Evolutionary conservation across 2,797 vertebrate species (phyloP), one percentile per base, ranked within the genome.

Genomic region (Oreochromis grahami): DNA sequence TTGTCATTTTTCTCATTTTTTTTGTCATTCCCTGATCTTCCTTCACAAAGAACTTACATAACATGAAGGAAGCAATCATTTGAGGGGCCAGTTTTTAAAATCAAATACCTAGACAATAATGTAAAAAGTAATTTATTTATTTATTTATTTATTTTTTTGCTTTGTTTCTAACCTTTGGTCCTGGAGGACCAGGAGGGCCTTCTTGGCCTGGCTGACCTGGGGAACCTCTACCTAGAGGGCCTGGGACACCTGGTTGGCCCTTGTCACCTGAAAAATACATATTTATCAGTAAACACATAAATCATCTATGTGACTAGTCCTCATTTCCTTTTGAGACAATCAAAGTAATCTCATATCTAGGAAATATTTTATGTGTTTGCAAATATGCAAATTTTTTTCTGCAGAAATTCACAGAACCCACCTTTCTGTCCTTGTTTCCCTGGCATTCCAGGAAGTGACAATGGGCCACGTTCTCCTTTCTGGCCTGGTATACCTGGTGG

Each of bases 391-490:
- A 0, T 76, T 13, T 41, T 76, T 13, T 41, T 43, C 76, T 48
- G 17, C 34, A 60, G 17, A 10, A 19, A 6, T 5, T 84, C 2
- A 29, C 8, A 72, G 2, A 34, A 50, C 70, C 11, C 86, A 94
- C 95, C 95, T 94, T 94, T 95, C n/a, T 21, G 65, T 53, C 95
- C 95, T 11, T 1, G 76, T 17, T 15, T 5, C 4, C 94, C 93
- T 1, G 65, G 85, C 10, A 7, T 15, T 90, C 87, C 89, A 36
- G 72, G 77, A 74, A 26, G 14, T 38, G 76, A 45, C 9, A 83
- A 5, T 0, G 10, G 41, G 2, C 90, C 90, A 5, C 1, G 77
- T 77, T 94, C 89, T 74, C 94, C 95, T 84, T 95, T 96, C 63
- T 83, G 77, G 78, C 95, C 95, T 32, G 3, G 70, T 21, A 2